phyloP scores from a whole-genome alignment of 2,888 invertebrate species.

The Hemaris fuciformis region DNA sequence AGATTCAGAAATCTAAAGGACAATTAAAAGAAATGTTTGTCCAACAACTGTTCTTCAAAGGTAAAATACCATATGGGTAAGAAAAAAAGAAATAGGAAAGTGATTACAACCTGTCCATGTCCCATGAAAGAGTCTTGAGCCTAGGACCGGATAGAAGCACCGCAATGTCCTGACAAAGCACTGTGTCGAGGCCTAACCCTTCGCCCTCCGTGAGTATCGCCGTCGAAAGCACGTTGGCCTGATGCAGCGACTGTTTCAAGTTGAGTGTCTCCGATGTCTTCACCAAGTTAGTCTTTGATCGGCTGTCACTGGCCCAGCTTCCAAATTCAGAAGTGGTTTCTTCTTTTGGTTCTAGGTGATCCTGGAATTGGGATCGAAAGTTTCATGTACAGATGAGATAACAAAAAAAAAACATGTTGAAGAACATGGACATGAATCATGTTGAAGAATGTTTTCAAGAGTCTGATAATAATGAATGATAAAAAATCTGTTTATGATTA shows the following conservation, averaged over 20 bases:
- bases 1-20: no score
- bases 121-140: conserved; percentile 87
- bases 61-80: background rate
- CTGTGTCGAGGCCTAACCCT: conserved; percentile 83
- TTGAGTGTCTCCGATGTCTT: conserved; percentile 73
- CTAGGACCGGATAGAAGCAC: conserved; percentile 86
- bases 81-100: background rate
- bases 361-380: conserved; percentile 36
- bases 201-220: conserved; percentile 83
- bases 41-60: background rate
- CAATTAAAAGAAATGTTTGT: background rate
- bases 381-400: no score
- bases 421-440: no score
- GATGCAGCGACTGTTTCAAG: conserved; percentile 59
- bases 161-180: conserved; percentile 86
- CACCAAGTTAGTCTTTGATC: conserved; percentile 71
- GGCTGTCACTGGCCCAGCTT: conserved; percentile 74
- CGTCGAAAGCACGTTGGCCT: conserved; percentile 80
- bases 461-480: no score
- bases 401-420: no score
- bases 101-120: conserved; percentile 70
- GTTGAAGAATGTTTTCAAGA: no score
- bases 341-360: conserved; percentile 43
- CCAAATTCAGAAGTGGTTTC: conserved; percentile 58
- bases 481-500: no score